Evolutionary conservation across 2,888 invertebrate species (phyloP), one percentile per base, ranked within the genome.

Genomic region (Pocota personata): DNA sequence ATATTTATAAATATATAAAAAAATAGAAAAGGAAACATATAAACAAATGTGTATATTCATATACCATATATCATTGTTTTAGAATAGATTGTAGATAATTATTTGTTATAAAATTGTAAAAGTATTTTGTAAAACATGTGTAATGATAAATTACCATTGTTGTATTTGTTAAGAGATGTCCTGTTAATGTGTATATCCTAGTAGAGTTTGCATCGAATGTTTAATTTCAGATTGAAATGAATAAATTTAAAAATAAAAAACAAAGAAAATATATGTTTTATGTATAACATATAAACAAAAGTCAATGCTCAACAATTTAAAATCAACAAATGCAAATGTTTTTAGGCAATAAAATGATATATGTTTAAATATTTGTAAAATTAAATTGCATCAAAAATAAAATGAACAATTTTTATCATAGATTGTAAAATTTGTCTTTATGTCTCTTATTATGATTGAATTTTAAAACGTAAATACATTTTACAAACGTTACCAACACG

Each of bases 151-250:
- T 79, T 75, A 79, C 80, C 80, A 84, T 80, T 84, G 75, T 76
- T 84, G 84, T 84, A 76, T 71, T 71, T 73, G 79, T 79, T 79
- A 79, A 62, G 66, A 72, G 37, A 62, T 79, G 48, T 75, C 73
- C 37, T 69, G 69, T 73, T 48, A 48, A 16, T n/a, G 48, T 57
- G 48, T 57, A 66, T 57, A 75, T 79, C 67, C 64, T 71, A 52
- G 40, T 80, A 75, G 84, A 80, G 64, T 75, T 71, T 84, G 75
- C 84, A 84, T 84, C 84, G 80, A 84, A 84, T 84, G 64, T 76
- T 58, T 37, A 58, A 80, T 71, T 84, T 76, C 58, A 67, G 71
- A 84, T 71, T 66, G 71, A 73, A 67, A 60, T 80, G 46, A 66
- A 46, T 46, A 55, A 52, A 40, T 32, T 35, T 27, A 24, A 46